Conservation (phyloP, 2,113 vertebrate genomes). For the Clarias magur region DNA sequence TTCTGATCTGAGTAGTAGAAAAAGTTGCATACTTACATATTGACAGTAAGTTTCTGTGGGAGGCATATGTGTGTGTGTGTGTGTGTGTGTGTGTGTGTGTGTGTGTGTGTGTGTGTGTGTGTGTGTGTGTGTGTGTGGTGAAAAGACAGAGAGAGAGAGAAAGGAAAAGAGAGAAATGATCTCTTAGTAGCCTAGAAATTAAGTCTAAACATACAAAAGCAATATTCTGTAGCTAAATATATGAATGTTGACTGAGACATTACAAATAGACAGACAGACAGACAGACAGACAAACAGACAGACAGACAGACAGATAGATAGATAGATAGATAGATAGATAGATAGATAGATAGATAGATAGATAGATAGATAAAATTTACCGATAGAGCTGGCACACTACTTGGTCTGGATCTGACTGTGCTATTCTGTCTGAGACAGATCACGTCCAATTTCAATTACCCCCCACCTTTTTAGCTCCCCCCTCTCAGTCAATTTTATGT, state of each 20-base stretch:
- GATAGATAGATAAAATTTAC: not conserved
- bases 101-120: not conserved
- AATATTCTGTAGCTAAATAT: not conserved
- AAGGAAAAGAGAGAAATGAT: not conserved
- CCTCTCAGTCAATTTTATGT: conserved; percentile 3
- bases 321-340: too few species aligned
- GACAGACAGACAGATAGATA: too few species aligned
- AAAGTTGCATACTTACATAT: conserved; percentile 46
- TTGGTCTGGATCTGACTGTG: not conserved
- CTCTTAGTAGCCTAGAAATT: not conserved
- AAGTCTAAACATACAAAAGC: not conserved
- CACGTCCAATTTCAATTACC: not conserved
- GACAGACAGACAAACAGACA: too few species aligned
- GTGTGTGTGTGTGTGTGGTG: conserved; percentile 27
- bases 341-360: too few species aligned
- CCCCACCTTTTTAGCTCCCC: not conserved
- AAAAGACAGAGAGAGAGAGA: conserved; percentile 15
- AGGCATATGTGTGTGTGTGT: conserved; percentile 19
- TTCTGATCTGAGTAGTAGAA: not conserved
- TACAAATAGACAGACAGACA: not conserved
- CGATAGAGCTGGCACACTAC: not conserved
- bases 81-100: too few species aligned
- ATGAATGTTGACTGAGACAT: not conserved
- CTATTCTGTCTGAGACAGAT: not conserved
- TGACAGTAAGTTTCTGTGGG: conserved; percentile 35